These are phyloP conservation scores for Neoascia interrupta DNA, from an alignment of 2,888 invertebrate genomes.

Conservation along the genomic window DNA sequence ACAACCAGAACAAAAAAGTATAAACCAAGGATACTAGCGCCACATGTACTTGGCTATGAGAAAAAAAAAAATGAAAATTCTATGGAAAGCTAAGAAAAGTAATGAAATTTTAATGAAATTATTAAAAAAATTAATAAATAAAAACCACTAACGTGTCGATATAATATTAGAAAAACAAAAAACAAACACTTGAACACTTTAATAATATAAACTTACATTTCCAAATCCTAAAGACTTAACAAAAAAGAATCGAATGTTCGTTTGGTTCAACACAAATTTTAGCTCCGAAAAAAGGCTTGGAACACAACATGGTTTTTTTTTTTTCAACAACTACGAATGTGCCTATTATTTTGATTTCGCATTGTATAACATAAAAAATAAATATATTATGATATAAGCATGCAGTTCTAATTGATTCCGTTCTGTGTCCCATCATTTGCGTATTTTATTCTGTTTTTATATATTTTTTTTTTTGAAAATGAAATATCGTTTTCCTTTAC, in stretches of 20 bases:
- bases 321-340: constrained; percentile 39
- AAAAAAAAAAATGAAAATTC: constrained; percentile 11
- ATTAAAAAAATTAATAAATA: constrained; percentile 22
- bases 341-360: constrained; percentile 54
- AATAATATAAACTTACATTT: constrained; percentile 24
- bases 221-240: constrained; percentile 48
- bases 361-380: constrained; percentile 47
- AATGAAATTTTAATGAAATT: constrained; percentile 10
- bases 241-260: not conserved
- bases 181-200: too few species aligned
- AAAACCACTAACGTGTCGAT: constrained; percentile 24
- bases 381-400: not conserved
- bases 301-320: constrained; percentile 3
- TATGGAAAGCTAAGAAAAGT: constrained; percentile 15
- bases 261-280: not conserved
- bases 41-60: constrained; percentile 50
- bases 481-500: constrained; percentile 18
- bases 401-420: constrained; percentile 25
- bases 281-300: not conserved
- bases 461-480: constrained; percentile 13
- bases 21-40: constrained; percentile 24
- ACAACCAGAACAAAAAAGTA: constrained; percentile 22
- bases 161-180: constrained; percentile 7
- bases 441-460: constrained; percentile 24
- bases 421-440: not conserved